Base-by-base conservation (phyloP, 2,113 vertebrate genomes). In the Nibea albiflora region DNA sequence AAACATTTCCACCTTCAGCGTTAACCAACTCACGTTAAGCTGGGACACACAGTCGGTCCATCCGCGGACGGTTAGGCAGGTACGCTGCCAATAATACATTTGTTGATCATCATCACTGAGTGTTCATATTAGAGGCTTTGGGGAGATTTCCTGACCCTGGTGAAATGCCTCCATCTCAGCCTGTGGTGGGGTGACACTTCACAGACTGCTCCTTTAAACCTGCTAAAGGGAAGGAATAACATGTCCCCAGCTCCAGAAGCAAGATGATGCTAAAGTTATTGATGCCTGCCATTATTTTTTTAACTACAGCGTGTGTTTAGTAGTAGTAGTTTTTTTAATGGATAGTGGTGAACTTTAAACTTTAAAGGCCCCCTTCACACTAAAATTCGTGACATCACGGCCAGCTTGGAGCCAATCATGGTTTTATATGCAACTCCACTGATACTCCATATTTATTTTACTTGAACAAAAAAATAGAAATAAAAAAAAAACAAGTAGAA, bases 1-100 rank as follows among this genome's bases (percentile, higher is more conserved):
- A 76, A 85, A 81, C 65, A 79, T 88, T 86, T 89, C 85, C 72
- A 69, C 76, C 80, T 83, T 73, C 74, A 73, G 56, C 62, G 26
- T 71, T 78, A 65, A 87, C 83, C 24, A 78, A 73, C 66, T 88
- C 19, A 83, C 61, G 66, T 76, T 78, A 80, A 85, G 66, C 76
- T 88, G 68, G n/a, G 72, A 28, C 79, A 75, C 68, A 24, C 68
- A 68, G 80, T 67, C 69, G 50, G 56, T 57, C 74, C 78, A 73
- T 85, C 68, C 65, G 76, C 11, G 62, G 74, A 50, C 76, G 81
- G 57, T 54, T 68, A 19, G 44, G 42, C 3, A 12, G 11, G 2
- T 11, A 4, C 3, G 44, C 11, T 9, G 24, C 39, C 44, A 7
- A 8, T 28, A 50, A 10, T 17, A n/a, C 28, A 54, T 6, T 19